Conservation (phyloP, 2,797 vertebrate genomes). For the Leuciscus waleckii region DNA sequence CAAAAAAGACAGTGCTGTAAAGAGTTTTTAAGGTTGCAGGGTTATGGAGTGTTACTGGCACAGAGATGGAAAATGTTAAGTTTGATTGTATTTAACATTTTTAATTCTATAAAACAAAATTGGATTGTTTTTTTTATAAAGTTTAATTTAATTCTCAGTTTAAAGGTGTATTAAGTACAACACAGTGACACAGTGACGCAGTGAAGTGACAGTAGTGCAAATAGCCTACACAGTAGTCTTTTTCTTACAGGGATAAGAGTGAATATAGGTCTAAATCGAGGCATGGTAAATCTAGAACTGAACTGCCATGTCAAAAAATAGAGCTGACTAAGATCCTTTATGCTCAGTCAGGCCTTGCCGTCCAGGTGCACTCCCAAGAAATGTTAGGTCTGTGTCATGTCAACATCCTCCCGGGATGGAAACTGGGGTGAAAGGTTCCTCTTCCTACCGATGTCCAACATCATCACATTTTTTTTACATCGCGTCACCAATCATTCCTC, state of each 20-base stretch:
- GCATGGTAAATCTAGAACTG: neutral
- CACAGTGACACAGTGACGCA: neutral
- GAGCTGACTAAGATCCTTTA: neutral
- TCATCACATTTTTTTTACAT: neutral
- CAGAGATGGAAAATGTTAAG: neutral
- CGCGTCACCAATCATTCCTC: neutral
- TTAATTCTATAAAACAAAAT: neutral
- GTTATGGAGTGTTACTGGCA: neutral
- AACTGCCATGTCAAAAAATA: no score
- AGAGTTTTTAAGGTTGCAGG: constrained; percentile 8
- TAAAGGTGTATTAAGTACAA: neutral
- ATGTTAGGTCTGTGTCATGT: constrained; percentile 1
- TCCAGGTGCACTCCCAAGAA: constrained; percentile 11
- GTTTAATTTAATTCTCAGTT: neutral
- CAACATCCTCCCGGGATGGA: constrained; percentile 10
- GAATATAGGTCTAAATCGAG: neutral
- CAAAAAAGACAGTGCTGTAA: constrained; percentile 2
- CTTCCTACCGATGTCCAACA: neutral
- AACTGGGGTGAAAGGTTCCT: constrained; percentile 13
- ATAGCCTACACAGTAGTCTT: no score
- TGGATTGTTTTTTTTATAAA: neutral
- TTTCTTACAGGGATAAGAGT: neutral
- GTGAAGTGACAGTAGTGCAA: neutral
- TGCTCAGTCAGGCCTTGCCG: neutral
- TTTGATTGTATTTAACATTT: neutral